Evolutionary conservation across 2,797 vertebrate genomes (phyloP).

Genomic region (Iguana delicatissima): DNA sequence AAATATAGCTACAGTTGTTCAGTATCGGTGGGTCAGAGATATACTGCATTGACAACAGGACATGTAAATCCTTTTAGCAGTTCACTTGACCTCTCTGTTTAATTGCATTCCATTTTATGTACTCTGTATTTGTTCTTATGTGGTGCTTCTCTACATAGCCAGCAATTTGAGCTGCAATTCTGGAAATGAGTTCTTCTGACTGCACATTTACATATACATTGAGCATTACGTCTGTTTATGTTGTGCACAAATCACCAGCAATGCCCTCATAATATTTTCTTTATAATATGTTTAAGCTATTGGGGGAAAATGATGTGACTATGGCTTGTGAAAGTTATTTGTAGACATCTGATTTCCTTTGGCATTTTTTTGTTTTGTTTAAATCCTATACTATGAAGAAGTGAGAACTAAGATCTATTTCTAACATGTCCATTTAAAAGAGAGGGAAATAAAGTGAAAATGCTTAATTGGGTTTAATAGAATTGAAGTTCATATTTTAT

Average conservation of each 20-base stretch:
- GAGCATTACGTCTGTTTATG: background rate
- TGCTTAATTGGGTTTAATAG: background rate
- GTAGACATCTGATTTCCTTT: background rate
- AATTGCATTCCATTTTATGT: constrained; percentile 14
- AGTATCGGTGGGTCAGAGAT: constrained; percentile 1
- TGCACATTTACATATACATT: background rate
- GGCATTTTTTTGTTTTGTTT: background rate
- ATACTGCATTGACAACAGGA: background rate
- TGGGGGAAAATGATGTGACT: background rate
- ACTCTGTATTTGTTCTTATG: background rate
- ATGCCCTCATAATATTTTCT: background rate
- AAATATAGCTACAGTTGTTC: constrained; percentile 16
- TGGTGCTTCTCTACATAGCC: background rate
- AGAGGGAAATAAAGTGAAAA: background rate
- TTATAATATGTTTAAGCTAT: background rate
- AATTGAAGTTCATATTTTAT: background rate
- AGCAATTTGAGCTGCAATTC: background rate
- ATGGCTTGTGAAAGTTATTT: background rate
- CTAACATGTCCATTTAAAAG: background rate
- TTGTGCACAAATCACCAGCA: background rate
- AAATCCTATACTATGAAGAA: background rate
- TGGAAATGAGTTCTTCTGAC: background rate
- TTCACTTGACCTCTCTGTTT: constrained; percentile 20
- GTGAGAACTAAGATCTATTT: background rate
- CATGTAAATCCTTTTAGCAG: constrained; percentile 2